A percentile compares a stretch with the other conserved stretches of the same genome.
Evolutionary conservation across 2,113 vertebrate genomes (phyloP).

Genomic region (Gnathonemus echidnorhynchus): DNA sequence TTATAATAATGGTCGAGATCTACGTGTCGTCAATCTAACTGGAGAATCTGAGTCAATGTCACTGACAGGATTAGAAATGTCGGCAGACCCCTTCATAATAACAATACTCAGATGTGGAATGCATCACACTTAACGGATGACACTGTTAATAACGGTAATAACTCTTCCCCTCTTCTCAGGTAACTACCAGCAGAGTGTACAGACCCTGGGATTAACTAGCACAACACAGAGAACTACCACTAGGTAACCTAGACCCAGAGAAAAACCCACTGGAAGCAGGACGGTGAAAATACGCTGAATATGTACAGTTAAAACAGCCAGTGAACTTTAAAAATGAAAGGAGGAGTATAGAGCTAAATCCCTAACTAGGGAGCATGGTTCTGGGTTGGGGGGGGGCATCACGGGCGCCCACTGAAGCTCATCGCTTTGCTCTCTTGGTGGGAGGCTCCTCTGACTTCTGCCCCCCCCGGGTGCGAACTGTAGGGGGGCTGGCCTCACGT

Average conservation of each 20-base stretch:
- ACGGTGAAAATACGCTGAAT: not conserved
- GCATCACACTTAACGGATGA: not conserved
- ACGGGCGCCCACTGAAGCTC: constrained; percentile 31
- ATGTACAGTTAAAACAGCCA: constrained; percentile 14
- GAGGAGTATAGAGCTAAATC: not conserved
- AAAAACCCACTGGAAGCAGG: not conserved
- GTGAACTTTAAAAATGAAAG: not conserved
- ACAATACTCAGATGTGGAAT: not conserved
- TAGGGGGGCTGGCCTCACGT: constrained; percentile 73
- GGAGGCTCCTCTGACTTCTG: constrained; percentile 73
- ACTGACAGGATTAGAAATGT: not conserved
- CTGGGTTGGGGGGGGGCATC: too few species aligned
- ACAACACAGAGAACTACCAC: not conserved
- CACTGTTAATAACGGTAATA: not conserved
- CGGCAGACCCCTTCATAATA: not conserved
- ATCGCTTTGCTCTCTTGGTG: constrained; percentile 76
- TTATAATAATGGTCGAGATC: not conserved
- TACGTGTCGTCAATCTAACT: not conserved
- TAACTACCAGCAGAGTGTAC: not conserved
- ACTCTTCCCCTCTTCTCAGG: not conserved
- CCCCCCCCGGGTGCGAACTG: constrained; percentile 69
- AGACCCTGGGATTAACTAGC: not conserved
- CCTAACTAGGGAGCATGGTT: too few species aligned
- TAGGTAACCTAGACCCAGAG: not conserved
- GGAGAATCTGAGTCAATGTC: not conserved